These are phyloP conservation scores for Apotomis capreana DNA, from an alignment of 2,888 invertebrate species.

Conservation along the genomic window DNA sequence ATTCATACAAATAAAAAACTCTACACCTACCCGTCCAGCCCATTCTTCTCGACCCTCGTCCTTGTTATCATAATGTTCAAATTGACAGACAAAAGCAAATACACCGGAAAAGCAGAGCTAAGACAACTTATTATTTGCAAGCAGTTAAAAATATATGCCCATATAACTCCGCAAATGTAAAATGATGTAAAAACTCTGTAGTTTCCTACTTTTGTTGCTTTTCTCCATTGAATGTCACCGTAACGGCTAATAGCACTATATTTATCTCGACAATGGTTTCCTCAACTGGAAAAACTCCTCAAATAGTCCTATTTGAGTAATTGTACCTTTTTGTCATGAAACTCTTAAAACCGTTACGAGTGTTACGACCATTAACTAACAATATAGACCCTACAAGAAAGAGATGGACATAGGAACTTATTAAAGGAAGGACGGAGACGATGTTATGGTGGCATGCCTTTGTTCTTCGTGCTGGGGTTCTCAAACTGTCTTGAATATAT, in stretches of 20 bases:
- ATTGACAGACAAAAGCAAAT: too few species aligned
- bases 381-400: slow-evolving; percentile 28
- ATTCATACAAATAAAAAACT: too few species aligned
- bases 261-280: slow-evolving; percentile 23
- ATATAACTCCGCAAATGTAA: not conserved
- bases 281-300: slow-evolving; percentile 24
- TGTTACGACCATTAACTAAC: slow-evolving; percentile 33
- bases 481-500: slow-evolving; percentile 17
- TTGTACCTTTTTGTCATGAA: slow-evolving; percentile 34
- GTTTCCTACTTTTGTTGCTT: not conserved
- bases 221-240: not conserved
- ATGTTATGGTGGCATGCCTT: slow-evolving; percentile 29
- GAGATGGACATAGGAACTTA: slow-evolving; percentile 30
- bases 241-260: slow-evolving; percentile 16
- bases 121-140: too few species aligned
- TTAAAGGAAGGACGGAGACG: slow-evolving; percentile 15
- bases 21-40: too few species aligned
- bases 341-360: slow-evolving; percentile 31
- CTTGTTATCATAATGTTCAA: too few species aligned
- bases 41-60: too few species aligned
- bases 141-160: too few species aligned
- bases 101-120: too few species aligned
- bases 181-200: not conserved
- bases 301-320: slow-evolving; percentile 35
- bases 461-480: slow-evolving; percentile 21